Evolutionary conservation across 2,113 vertebrate species (phyloP).

Genomic region (Tamias sibiricus): DNA sequence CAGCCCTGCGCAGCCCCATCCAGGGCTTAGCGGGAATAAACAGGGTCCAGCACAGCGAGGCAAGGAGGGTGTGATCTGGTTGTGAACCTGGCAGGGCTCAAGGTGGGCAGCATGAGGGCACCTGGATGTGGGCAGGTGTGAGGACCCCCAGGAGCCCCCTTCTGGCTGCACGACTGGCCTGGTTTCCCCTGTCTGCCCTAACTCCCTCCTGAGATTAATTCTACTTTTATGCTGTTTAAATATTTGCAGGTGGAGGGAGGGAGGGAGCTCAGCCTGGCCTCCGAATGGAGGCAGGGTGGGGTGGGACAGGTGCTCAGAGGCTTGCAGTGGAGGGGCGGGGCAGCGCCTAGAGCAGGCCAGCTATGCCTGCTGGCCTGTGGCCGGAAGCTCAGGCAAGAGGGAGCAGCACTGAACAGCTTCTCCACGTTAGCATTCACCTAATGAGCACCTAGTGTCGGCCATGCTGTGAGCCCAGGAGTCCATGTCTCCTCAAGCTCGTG

Average conservation of each 20-base stretch:
- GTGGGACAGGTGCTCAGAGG: not conserved
- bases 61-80: not conserved
- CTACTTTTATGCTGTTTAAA: conserved; percentile 60
- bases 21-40: not conserved
- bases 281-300: too few species aligned
- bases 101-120: not conserved
- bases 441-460: too few species aligned
- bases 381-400: not conserved
- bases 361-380: not conserved
- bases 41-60: not conserved
- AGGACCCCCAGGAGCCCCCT: not conserved
- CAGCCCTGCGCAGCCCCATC: not conserved
- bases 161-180: not conserved
- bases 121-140: not conserved
- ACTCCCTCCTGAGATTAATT: not conserved
- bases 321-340: not conserved
- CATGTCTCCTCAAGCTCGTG: not conserved
- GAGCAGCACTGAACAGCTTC: not conserved
- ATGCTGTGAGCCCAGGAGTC: not conserved
- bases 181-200: not conserved
- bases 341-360: too few species aligned
- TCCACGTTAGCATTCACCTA: rapidly evolving
- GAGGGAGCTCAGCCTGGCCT: too few species aligned
- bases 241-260: conserved; percentile 53
- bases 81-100: not conserved